Evolutionary conservation across 2,888 invertebrate species (phyloP).

Genomic region (Meganola albula): DNA sequence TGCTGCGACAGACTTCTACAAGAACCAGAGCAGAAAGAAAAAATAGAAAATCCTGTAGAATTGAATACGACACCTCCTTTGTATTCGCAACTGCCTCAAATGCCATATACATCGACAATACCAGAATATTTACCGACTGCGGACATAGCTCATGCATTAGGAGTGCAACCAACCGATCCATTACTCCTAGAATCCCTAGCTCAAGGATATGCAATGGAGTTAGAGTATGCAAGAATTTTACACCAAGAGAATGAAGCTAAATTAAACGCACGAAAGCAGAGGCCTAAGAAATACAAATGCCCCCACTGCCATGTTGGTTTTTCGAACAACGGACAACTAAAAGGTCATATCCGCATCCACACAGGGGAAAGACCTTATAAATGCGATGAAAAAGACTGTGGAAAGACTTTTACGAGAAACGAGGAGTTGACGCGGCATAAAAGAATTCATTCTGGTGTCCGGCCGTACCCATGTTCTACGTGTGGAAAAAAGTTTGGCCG

Average conservation of each 20-base stretch:
- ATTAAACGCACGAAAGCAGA: conserved; percentile 83
- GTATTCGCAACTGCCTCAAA: conserved; percentile 20
- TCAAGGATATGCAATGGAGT: conserved; percentile 80
- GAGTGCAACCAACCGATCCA: conserved; percentile 66
- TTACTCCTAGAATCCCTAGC: conserved; percentile 69
- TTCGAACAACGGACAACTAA: conserved; percentile 95
- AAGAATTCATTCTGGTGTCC: conserved; percentile 90
- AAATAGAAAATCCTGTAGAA: conserved; percentile 20
- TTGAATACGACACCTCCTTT: conserved; percentile 17
- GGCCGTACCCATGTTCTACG: conserved; percentile 90
- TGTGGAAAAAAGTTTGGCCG: conserved; percentile 96
- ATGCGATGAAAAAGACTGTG: conserved; percentile 90
- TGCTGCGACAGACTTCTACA: conserved; percentile 61
- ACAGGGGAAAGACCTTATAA: conserved; percentile 94
- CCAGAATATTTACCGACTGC: conserved; percentile 59
- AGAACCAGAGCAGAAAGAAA: conserved; percentile 37
- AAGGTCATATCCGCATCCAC: conserved; percentile 94
- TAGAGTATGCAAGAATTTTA: conserved; percentile 83
- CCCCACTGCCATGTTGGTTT: conserved; percentile 93
- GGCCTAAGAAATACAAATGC: conserved; percentile 95
- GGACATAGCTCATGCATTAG: conserved; percentile 67
- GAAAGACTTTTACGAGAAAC: conserved; percentile 93
- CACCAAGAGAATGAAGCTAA: conserved; percentile 85
- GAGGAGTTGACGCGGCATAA: conserved; percentile 95
- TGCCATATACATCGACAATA: conserved; percentile 39